Evolutionary conservation across 2,888 invertebrate genomes (phyloP), one percentile per base, ranked within the genome.

Genomic region (Cerastis rubricosa): DNA sequence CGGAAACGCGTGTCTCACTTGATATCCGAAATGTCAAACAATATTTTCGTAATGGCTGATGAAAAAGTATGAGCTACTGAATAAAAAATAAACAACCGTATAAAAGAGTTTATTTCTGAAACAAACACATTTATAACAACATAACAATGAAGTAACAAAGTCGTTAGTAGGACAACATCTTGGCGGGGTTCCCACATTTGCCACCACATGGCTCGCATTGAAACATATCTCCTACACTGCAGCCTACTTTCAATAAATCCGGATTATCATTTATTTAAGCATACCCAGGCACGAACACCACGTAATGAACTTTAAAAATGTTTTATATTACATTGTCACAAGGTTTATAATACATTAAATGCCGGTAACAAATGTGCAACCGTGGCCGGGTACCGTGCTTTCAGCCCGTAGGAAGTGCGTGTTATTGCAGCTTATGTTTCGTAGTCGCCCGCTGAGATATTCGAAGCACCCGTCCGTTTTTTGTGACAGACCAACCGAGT

Each of bases 171-270:
- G 93, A 94, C 95, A 94, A 92, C 92, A 91, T 95, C 95, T 96
- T 96, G 96, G 96, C 96, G 94, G 94, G 93, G 95, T 96, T 96
- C 96, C 96, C 96, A 96, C 96, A 96, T 95, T 95, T 93, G 94
- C 94, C 92, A 94, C 93, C 95, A 96, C 95, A 94, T 96, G 96
- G 94, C 93, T 93, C 92, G 92, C 92, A 94, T 94, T 94, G 93
- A 93, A 95, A 95, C 93, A 93, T 93, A 92, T 93, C 92, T 93
- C 91, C 86, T 86, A 89, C 89, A 93, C 91, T 92, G 90, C 88
- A 91, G 91, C 92, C 93, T 94, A 95, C 92, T 94, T 95, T 94
- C 94, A 95, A 96, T 96, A 96, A 96, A 96, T 96, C 94, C 94
- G 95, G 95, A 96, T 96, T 95, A 95, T 92, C 92, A 92, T 94